Percentiles rank a stretch among this genome's conserved stretches.
Evolutionary conservation across 2,797 vertebrate genomes (phyloP).

Genomic region (Cyclura pinguis): DNA sequence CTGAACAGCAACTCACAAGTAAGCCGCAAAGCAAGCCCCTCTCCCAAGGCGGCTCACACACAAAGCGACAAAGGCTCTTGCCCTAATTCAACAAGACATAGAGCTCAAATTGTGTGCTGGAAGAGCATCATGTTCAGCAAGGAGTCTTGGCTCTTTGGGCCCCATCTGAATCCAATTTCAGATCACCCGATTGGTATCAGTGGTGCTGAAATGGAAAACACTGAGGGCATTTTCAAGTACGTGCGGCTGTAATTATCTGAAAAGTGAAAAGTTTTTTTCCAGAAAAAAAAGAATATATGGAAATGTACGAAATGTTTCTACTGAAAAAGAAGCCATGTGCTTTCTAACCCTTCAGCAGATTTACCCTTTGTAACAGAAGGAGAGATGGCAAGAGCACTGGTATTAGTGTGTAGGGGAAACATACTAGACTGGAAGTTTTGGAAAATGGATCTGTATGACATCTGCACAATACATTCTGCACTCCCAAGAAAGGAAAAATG

Average conservation of each 20-base stretch:
- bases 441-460: too few species aligned
- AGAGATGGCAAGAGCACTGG: neutral
- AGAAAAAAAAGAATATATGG: slow-evolving; percentile 7
- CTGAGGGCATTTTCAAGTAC: slow-evolving; percentile 24
- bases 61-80: slow-evolving; percentile 47
- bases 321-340: neutral
- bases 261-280: neutral
- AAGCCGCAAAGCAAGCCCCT: neutral
- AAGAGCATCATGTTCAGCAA: slow-evolving; percentile 23
- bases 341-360: slow-evolving; percentile 52
- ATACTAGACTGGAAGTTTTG: neutral
- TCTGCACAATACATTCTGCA: neutral
- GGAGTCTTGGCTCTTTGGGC: slow-evolving; percentile 40
- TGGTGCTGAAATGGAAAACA: slow-evolving; percentile 29
- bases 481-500: neutral
- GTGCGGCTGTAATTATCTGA: slow-evolving; percentile 34
- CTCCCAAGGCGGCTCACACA: slow-evolving; percentile 32
- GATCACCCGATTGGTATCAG: slow-evolving; percentile 3
- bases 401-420: too few species aligned
- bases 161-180: slow-evolving; percentile 58
- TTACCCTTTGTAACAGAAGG: slow-evolving; percentile 42
- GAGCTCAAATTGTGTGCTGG: slow-evolving; percentile 59
- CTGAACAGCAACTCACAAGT: neutral
- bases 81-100: slow-evolving; percentile 53
- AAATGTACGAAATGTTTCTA: neutral